Conservation (phyloP, 2,888 invertebrate species). For the Pyrochroa serraticornis region DNA sequence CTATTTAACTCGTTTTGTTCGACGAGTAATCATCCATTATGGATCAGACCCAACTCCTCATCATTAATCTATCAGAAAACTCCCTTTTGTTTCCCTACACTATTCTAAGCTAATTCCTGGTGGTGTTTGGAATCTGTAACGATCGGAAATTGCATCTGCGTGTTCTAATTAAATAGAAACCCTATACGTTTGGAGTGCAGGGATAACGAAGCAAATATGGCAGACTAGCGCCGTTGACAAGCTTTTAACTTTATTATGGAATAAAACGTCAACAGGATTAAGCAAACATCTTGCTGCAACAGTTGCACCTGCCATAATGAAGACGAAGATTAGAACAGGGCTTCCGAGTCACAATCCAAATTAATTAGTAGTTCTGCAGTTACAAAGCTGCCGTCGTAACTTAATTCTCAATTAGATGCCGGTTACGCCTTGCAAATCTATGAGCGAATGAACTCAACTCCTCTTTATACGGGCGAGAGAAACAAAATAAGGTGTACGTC, state of each 20-base stretch:
- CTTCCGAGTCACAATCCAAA: slow-evolving; percentile 44
- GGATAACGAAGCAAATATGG: slow-evolving; percentile 15
- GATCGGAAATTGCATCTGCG: slow-evolving; percentile 6
- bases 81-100: background rate
- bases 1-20: slow-evolving; percentile 25
- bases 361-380: slow-evolving; percentile 47
- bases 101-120: too few relatives aligned
- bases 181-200: background rate
- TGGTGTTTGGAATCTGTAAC: background rate
- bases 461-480: slow-evolving; percentile 33
- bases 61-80: background rate
- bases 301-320: slow-evolving; percentile 43
- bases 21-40: slow-evolving; percentile 24
- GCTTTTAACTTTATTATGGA: slow-evolving; percentile 28
- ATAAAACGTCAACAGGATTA: slow-evolving; percentile 37
- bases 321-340: slow-evolving; percentile 44
- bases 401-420: slow-evolving; percentile 44
- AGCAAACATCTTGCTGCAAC: slow-evolving; percentile 38
- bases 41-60: slow-evolving; percentile 13
- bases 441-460: slow-evolving; percentile 31
- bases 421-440: slow-evolving; percentile 34
- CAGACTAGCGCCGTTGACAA: slow-evolving; percentile 19
- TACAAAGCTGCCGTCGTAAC: slow-evolving; percentile 42
- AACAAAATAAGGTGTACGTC: slow-evolving; percentile 42
- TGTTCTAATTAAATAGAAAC: slow-evolving; percentile 12